Evolutionary conservation across 2,888 invertebrate genomes (phyloP), one percentile per base, ranked within the genome.

Genomic region (Gandaritis pyraliata): DNA sequence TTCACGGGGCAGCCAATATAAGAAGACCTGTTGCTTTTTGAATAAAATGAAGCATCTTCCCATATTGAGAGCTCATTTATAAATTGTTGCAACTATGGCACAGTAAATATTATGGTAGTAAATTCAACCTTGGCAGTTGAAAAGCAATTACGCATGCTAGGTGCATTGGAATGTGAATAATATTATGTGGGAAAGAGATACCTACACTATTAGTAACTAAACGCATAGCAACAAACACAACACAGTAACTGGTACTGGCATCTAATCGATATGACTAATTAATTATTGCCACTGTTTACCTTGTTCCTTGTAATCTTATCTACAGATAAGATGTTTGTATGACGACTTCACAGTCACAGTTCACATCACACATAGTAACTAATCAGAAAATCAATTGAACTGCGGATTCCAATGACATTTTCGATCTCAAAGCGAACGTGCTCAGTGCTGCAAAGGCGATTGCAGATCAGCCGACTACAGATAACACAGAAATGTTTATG

Each of bases 131-230:
- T 79, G 74, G 66, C 36, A 36, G 51, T 39, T 72, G 69, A 68
- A 72, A 74, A 76, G 72, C 77, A 75, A 77, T 77, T 76, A 74
- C 71, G 76, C 71, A 74, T 71, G 71, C 70, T 53, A 63, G 62
- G 52, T 54, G 69, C 58, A 70, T 66, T 64, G 72, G 75, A 76
- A 78, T 78, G 73, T 63, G 61, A 66, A 69, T 70, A 56, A 54
- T 53, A 38, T 23, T 39, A 39, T 16, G 56, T 59, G 51, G 36
- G 60, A 62, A 60, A 36, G 55, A 52, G 55, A 52, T 39, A 33
- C 6, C n/a, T 33, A 51, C 4, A 39, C 8, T 11, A 41, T 39
- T 41, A 41, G 13, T 41, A 39, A 43, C 15, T 16, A 49, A 58
- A 52, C n/a, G n/a, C n/a, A n/a, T n/a, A n/a, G n/a, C n/a, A n/a